Evolutionary conservation across 2,797 vertebrate species (phyloP).

Genomic region (Aulostomus chinensis): DNA sequence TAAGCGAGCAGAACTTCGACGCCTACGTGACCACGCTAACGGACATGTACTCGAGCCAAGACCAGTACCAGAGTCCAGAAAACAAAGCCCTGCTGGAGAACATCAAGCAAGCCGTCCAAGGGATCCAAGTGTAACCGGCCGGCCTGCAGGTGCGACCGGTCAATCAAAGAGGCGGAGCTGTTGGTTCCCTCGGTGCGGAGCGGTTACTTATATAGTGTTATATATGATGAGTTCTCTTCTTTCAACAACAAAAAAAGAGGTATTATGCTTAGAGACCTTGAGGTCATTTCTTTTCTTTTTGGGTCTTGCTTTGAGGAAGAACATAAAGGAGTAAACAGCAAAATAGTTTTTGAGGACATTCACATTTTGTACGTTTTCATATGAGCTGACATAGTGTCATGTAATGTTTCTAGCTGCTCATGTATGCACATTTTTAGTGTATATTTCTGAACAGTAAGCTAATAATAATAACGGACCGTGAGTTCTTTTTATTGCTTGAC

Average conservation of each 20-base stretch:
- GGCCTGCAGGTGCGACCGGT: conserved; percentile 41
- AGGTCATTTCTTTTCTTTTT: conserved; percentile 78
- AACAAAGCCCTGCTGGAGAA: conserved; percentile 99
- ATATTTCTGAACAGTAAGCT: conserved; percentile 97
- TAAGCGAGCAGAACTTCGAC: conserved; percentile 99
- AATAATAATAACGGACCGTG: conserved; percentile 85
- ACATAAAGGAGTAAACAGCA: conserved; percentile 84
- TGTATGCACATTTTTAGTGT: conserved; percentile 97
- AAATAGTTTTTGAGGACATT: conserved; percentile 96
- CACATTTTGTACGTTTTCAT: conserved; percentile 99
- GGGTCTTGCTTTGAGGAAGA: conserved; percentile 88
- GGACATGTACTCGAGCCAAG: conserved; percentile 98
- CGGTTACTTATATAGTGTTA: conserved; percentile 91
- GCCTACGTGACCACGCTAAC: conserved; percentile 98
- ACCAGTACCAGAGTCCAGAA: conserved; percentile 98
- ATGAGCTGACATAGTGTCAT: conserved; percentile 97
- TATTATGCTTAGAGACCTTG: conserved; percentile 90
- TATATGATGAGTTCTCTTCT: conserved; percentile 89
- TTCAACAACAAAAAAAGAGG: conserved; percentile 77
- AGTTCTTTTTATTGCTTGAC: conserved; percentile 92
- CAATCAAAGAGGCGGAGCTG: conserved; percentile 52
- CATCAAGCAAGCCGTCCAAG: conserved; percentile 99
- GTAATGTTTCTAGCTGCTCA: conserved; percentile 97
- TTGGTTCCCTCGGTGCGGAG: conserved; percentile 82
- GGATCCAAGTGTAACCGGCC: conserved; percentile 95